Evolutionary conservation across 2,888 invertebrate species (phyloP), one percentile per base, ranked within the genome.

Genomic region (Metopia argyrocephala): DNA sequence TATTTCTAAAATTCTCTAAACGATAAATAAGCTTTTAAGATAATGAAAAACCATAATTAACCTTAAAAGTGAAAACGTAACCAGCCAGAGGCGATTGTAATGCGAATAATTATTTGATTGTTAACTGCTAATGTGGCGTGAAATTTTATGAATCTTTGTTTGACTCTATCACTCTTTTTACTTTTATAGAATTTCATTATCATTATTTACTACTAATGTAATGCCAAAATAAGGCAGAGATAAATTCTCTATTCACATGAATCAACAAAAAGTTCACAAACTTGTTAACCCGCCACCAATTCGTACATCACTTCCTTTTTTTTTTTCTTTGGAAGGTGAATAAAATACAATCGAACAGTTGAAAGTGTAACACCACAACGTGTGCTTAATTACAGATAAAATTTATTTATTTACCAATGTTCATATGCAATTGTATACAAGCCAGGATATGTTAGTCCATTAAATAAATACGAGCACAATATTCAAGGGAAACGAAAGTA

Each of bases 81-180:
- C 54, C 56, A 21, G 54, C 57, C 65, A 6, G 9, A 59, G 78
- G 74, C 69, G 62, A 79, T 5, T 74, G 46, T 21, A 65, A 38
- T 50, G 50, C 57, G 21, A 83, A 82, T 85, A 86, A 86, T 86
- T 86, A 86, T 86, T 86, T 86, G 84, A 85, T 85, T 86, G 86
- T 87, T 84, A 82, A 78, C 84, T 84, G 85, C 84, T 85, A 86
- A 87, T 86, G 86, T 83, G 84, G 85, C 86, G 83, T 86, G 83
- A 86, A 86, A 86, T 87, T 76, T 85, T 85, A 85, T 85, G 84
- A 78, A 73, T 56, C 81, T 68, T 38, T 38, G 38, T 38, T n/a
- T n/a, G n/a, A 38, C 15, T 9, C 38, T 3, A 38, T 38, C 38
- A 38, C 38, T 38, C 38, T 38, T n/a, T n/a, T n/a, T 38, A 38